Evolutionary conservation across 92 coral and sea anemone species (phyloP).

Genomic region (Siderastrea radians): DNA sequence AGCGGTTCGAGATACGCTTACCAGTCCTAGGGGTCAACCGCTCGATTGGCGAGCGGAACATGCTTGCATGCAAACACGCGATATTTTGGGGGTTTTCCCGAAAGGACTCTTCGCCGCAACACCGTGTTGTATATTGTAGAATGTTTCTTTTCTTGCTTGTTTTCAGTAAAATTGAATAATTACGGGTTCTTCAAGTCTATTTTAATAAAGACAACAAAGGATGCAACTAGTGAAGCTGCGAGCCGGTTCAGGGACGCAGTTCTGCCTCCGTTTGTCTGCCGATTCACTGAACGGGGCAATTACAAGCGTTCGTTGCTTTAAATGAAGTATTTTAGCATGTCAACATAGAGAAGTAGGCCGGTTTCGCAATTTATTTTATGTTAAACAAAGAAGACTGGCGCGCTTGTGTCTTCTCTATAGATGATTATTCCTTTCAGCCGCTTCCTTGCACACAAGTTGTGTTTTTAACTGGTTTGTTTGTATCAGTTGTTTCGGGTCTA

Average conservation of each 20-base stretch:
- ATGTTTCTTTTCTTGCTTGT: constrained; percentile 32
- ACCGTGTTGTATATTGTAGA: constrained; percentile 2
- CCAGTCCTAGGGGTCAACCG: constrained; percentile 44
- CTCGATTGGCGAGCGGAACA: not conserved
- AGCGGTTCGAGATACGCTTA: not conserved
- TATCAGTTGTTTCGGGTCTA: constrained; percentile 29
- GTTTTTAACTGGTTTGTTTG: constrained; percentile 20
- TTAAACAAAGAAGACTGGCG: constrained; percentile 41
- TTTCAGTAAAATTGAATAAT: constrained; percentile 73
- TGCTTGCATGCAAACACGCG: constrained; percentile 60
- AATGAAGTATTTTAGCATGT: constrained; percentile 5
- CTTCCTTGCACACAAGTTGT: not conserved
- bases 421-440: not conserved
- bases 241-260: constrained; percentile 24
- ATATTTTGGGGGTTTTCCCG: constrained; percentile 50
- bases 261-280: constrained; percentile 1
- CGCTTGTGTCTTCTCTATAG: constrained; percentile 10
- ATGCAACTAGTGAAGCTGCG: constrained; percentile 27
- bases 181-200: constrained; percentile 58
- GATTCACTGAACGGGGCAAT: constrained; percentile 2
- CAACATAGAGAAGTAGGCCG: constrained; percentile 14
- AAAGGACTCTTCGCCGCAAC: constrained; percentile 26
- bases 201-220: constrained; percentile 77
- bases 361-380: constrained; percentile 37
- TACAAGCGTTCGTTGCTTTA: not conserved